Evolutionary conservation across 2,797 vertebrate genomes (phyloP).

Genomic region (Morelia viridis): DNA sequence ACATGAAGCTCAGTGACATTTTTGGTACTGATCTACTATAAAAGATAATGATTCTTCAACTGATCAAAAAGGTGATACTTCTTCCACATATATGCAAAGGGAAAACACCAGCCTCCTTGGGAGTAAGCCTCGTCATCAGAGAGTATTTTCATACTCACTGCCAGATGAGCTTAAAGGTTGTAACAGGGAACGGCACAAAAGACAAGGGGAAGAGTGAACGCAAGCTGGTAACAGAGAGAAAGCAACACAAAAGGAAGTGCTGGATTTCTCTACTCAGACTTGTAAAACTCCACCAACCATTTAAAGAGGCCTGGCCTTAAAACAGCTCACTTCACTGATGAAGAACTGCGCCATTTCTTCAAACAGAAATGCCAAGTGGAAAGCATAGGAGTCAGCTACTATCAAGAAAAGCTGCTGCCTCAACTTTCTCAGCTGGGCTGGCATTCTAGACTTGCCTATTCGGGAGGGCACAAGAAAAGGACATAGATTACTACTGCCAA

Average conservation of each 20-base stretch:
- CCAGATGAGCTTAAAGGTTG: not conserved
- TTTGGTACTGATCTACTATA: not conserved
- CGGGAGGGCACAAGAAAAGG: not conserved
- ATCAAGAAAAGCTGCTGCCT: not conserved
- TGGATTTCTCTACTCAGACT: too few species aligned
- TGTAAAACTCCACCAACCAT: not conserved
- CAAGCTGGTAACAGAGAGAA: not conserved
- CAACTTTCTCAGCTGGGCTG: not conserved
- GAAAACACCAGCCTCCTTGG: not conserved
- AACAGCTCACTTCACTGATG: not conserved
- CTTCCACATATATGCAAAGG: not conserved
- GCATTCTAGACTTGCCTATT: not conserved
- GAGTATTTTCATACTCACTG: not conserved
- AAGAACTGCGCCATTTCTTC: not conserved
- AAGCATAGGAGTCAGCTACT: not conserved
- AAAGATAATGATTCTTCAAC: not conserved
- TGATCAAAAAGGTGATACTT: not conserved
- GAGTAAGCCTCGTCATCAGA: not conserved
- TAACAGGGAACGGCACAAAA: not conserved
- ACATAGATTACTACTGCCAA: not conserved
- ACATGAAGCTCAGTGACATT: not conserved
- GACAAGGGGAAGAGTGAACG: not conserved
- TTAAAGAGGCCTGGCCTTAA: not conserved
- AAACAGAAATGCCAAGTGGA: not conserved
- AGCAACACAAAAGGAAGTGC: not conserved